Evolutionary conservation across 2,888 invertebrate genomes (phyloP), one percentile per base, ranked within the genome.

Genomic region (Eudemis profundana): DNA sequence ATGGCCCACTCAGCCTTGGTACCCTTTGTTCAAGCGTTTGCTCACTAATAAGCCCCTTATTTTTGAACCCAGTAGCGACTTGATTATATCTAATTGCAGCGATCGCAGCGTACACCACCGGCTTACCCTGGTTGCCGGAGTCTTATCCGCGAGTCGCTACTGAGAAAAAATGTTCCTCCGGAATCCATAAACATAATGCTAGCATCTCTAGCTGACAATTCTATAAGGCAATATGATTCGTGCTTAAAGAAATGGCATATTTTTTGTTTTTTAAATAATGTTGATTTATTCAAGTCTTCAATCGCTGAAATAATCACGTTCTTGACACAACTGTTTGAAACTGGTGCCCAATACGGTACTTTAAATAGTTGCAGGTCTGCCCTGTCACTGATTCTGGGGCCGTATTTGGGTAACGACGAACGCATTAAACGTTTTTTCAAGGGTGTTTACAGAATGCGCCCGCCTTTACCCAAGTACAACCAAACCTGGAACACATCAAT

Each of bases 41-140:
- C 49, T 64, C 36, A 44, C 54, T 0, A 54, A 62, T 8, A 17
- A 59, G 0, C 27, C 49, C 1, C 21, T 67, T 5, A 21, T 40
- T 2, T 51, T 61, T 8, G 10, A 40, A 36, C 61, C 64, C 4
- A 42, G 10, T 10, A 10, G 15, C 4, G 38, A 59, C 4, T 38
- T 57, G n/a, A 42, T 67, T 10, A n/a, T 53, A 2, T 64, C 59
- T 57, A 23, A 51, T 61, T 67, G 57, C 61, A 64, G 61, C 59
- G 15, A 29, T 21, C 61, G 50, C 23, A 53, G 49, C 23, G 50
- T 63, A 1, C 69, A 68, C 49, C 33, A 29, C n/a, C 59, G 38
- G 12, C 15, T 71, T 64, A 69, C 67, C 49, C 66, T 74, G 70
- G 66, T 47, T 33, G 70, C 68, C 8, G 72, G 65, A n/a, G 49